Base-by-base conservation (phyloP, 2,797 vertebrate species). In the Microctenopoma lineatum region DNA sequence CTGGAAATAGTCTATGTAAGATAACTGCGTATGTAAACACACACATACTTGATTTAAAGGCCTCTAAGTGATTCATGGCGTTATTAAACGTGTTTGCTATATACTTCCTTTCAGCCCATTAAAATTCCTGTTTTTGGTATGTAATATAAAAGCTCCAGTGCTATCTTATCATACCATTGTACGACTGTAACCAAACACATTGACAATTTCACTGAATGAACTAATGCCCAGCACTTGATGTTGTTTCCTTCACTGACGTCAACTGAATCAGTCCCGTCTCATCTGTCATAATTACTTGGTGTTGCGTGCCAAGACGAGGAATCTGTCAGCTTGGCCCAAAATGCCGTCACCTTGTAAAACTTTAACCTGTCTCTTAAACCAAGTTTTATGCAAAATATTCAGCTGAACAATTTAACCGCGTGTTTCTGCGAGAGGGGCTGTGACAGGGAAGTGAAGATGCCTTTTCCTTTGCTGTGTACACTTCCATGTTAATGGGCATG, bases 331-430 rank as follows among this genome's bases (percentile, higher is more conserved):
- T 10, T 48, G 47, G 4, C 55, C 41, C 55, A 73, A 67, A 71
- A 76, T 83, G 73, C 85, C 18, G 12, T 70, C 65, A 71, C 61
- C 42, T 67, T 53, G 36, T 51, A 48, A 57, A 81, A 81, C 63
- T 11, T 81, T 21, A 11, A 46, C 46, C 50, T 76, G 36, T 57
- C 46, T 66, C 46, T 54, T 53, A n/a, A 74, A 53, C 32, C 7
- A 55, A 29, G 16, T 59, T 66, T 59, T 42, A 8, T 59, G 54
- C 44, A 18, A 38, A 2, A 32, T 4, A 29, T 4, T 29, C 54
- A 50, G 55, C 18, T 32, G 61, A 66, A 46, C 78, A 39, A 66
- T 70, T 44, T 66, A 26, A 36, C n/a, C 26, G 10, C 53, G 45
- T 62, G 29, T 36, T 38, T 61, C 13, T 45, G 8, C 18, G 44